Evolutionary conservation across 2,888 invertebrate genomes (phyloP).

Genomic region (Pseudococcus longispinus): DNA sequence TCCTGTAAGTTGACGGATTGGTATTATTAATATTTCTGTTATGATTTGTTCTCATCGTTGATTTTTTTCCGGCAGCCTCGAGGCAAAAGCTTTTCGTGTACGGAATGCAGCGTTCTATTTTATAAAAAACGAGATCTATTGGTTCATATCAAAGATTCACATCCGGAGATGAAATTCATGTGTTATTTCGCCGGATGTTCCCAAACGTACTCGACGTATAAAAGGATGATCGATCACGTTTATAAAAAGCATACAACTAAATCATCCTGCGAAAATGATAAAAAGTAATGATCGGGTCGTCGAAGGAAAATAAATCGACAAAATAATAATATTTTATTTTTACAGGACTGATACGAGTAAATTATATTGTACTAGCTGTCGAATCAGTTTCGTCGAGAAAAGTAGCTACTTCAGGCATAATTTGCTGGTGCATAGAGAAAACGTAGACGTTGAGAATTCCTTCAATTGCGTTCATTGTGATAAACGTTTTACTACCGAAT

Average conservation of each 20-base stretch:
- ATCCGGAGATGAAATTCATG: slow-evolving; percentile 45
- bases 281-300: not conserved
- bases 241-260: slow-evolving; percentile 42
- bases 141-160: slow-evolving; percentile 8
- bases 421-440: slow-evolving; percentile 44
- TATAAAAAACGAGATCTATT: slow-evolving; percentile 31
- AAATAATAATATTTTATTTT: not conserved
- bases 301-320: not conserved
- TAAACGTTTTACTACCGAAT: slow-evolving; percentile 58
- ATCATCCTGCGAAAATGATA: slow-evolving; percentile 10
- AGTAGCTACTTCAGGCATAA: slow-evolving; percentile 64
- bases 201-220: slow-evolving; percentile 9
- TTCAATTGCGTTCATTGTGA: slow-evolving; percentile 58
- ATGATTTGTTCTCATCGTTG: not conserved
- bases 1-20: not conserved
- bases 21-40: not conserved
- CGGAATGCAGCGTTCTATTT: slow-evolving; percentile 43
- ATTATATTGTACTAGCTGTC: slow-evolving; percentile 63
- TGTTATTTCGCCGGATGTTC: slow-evolving; percentile 49
- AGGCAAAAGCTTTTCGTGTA: slow-evolving; percentile 40
- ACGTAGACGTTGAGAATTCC: slow-evolving; percentile 58
- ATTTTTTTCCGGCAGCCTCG: not conserved
- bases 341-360: slow-evolving; percentile 48
- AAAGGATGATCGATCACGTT: slow-evolving; percentile 40
- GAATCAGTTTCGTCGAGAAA: slow-evolving; percentile 63